phyloP scores from a whole-genome alignment of 2,113 vertebrate species.

The Struthidea cinerea region DNA sequence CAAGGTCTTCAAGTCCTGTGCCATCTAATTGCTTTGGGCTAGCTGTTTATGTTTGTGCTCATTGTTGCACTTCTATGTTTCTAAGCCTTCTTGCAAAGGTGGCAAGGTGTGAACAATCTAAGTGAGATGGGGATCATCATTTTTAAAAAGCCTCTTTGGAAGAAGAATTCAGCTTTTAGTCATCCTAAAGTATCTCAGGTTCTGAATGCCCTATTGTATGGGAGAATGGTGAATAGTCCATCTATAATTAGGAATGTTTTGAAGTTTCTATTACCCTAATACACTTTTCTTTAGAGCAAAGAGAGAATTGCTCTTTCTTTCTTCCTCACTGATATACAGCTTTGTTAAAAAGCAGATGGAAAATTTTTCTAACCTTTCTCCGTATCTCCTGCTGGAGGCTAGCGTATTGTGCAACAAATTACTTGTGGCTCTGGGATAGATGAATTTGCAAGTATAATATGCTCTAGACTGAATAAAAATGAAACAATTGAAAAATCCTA shows the following conservation, averaged over 20 bases:
- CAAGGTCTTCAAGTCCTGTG: neutral
- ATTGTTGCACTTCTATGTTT: neutral
- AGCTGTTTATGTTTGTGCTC: neutral
- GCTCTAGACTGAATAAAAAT: neutral
- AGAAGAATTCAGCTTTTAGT: neutral
- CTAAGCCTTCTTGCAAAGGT: neutral
- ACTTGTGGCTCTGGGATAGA: neutral
- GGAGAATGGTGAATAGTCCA: neutral
- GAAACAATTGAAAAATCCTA: neutral
- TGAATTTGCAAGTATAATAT: neutral
- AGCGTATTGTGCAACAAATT: neutral
- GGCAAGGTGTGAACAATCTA: neutral
- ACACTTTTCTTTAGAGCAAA: neutral
- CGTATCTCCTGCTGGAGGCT: neutral
- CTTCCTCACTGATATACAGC: neutral
- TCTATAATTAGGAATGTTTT: neutral
- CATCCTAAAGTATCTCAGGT: neutral
- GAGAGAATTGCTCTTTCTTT: neutral
- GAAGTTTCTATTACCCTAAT: neutral
- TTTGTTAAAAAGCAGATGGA: neutral
- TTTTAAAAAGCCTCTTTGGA: neutral
- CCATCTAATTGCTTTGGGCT: neutral
- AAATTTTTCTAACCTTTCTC: neutral
- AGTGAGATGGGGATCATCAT: rapidly evolving
- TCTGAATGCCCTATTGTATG: neutral